A percentile compares a stretch with the other conserved stretches of the same genome.
Conservation (phyloP, 2,888 invertebrate genomes). For the Graphium colonna region DNA sequence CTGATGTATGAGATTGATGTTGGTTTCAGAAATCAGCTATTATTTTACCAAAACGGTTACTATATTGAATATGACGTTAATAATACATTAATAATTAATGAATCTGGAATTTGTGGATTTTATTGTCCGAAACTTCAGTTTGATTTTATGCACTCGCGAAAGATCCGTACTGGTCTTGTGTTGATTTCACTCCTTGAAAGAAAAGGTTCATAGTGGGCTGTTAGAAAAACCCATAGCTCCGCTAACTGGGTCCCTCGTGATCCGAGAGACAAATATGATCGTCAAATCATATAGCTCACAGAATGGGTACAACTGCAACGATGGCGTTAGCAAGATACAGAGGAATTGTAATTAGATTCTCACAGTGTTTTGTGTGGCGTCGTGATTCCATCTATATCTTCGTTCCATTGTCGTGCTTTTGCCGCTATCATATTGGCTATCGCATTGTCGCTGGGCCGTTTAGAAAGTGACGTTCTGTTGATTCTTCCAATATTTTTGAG, state of each 20-base stretch:
- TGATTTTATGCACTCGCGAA: too few species aligned
- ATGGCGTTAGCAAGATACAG: neutral
- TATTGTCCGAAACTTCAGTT: too few species aligned
- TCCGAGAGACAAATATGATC: neutral
- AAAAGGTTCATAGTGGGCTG: too few species aligned
- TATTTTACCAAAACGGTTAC: too few species aligned
- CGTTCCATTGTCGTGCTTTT: slow-evolving; percentile 55
- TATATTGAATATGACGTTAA: too few species aligned
- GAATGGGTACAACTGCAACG: neutral
- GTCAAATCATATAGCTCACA: neutral
- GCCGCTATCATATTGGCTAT: slow-evolving; percentile 44
- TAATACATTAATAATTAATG: too few species aligned
- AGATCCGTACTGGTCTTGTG: too few species aligned
- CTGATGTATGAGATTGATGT: too few species aligned
- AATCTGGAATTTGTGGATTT: too few species aligned
- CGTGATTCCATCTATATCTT: slow-evolving; percentile 56
- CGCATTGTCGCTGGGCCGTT: slow-evolving; percentile 38
- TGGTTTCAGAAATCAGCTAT: too few species aligned
- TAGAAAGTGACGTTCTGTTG: slow-evolving; percentile 61
- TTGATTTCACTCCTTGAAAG: too few species aligned
- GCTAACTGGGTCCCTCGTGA: neutral
- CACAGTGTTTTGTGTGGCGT: slow-evolving; percentile 47
- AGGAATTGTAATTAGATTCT: slow-evolving; percentile 29
- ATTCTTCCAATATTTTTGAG: slow-evolving; percentile 44
- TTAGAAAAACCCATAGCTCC: neutral